These are phyloP conservation scores for Chanos chanos DNA, from an alignment of 2,797 vertebrate genomes.

Conservation along the genomic window DNA sequence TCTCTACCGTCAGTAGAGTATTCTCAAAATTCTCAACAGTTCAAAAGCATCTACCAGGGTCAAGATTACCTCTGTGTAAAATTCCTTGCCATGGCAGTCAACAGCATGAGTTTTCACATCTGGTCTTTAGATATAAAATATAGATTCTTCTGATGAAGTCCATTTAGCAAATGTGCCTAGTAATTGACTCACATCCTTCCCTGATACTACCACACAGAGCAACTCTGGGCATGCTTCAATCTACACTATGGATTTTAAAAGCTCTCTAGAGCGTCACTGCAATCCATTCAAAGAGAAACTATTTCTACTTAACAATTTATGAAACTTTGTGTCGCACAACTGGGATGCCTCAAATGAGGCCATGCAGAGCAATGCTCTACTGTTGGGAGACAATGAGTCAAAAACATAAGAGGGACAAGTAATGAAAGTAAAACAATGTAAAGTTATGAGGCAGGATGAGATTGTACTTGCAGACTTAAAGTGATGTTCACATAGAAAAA, in stretches of 20 bases:
- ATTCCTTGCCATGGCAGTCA: constrained; percentile 5
- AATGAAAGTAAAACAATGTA: background rate
- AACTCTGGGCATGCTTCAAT: constrained; percentile 12
- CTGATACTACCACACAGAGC: constrained; percentile 5
- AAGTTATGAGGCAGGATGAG: background rate
- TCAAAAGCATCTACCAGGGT: no score
- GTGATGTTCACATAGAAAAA: background rate
- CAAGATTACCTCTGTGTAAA: background rate
- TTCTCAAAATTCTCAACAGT: background rate
- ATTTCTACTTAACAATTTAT: background rate
- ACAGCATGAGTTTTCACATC: constrained; percentile 11
- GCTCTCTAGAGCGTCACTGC: background rate
- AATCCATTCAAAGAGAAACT: background rate
- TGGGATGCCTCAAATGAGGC: constrained; percentile 12
- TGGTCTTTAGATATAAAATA: constrained; percentile 22
- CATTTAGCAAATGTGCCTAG: constrained; percentile 29
- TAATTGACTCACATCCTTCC: background rate
- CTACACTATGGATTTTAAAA: background rate
- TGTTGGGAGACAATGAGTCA: background rate
- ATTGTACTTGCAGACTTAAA: constrained; percentile 40
- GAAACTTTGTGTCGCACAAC: background rate
- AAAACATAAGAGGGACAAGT: no score
- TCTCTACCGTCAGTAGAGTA: background rate
- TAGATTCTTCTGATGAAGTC: constrained; percentile 10
- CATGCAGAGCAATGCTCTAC: background rate